Evolutionary conservation across 1,140 invertebrate genomes (phyloP).

Genomic region (Hylyphantes graminicola): DNA sequence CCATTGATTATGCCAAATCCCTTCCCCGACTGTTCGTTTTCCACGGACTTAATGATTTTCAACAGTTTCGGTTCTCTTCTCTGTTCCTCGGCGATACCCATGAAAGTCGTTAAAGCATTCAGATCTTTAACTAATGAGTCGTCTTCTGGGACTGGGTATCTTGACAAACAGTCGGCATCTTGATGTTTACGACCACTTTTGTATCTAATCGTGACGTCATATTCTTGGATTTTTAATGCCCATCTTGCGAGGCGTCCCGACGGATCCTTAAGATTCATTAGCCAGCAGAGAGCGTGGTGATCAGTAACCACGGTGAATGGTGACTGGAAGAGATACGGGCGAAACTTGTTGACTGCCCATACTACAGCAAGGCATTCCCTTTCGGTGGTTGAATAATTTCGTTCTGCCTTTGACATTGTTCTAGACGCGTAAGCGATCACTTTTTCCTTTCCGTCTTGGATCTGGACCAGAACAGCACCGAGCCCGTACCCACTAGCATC

Average conservation of each 20-base stretch:
- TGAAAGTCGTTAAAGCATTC: too few species aligned
- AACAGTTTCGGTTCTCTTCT: too few species aligned
- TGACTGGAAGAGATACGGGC: background rate
- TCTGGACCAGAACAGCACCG: background rate
- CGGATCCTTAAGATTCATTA: background rate
- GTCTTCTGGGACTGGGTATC: background rate
- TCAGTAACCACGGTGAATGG: background rate
- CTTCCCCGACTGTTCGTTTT: too few species aligned
- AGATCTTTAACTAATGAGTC: too few species aligned
- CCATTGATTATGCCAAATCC: too few species aligned
- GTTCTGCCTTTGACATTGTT: too few species aligned
- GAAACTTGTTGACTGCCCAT: too few species aligned
- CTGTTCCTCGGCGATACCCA: too few species aligned
- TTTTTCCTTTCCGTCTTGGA: background rate
- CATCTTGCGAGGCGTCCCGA: background rate
- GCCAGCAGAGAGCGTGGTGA: background rate
- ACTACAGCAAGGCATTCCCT: too few species aligned
- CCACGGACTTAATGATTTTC: too few species aligned
- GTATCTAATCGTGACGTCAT: background rate
- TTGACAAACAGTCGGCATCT: background rate
- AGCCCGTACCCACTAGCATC: constrained; percentile 3
- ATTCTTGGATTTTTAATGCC: background rate
- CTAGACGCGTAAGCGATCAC: too few species aligned
- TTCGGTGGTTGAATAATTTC: too few species aligned
- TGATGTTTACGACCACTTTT: background rate